These are phyloP conservation scores for Argyresthia albistria DNA, from an alignment of 2,888 invertebrate species.

Conservation along the genomic window DNA sequence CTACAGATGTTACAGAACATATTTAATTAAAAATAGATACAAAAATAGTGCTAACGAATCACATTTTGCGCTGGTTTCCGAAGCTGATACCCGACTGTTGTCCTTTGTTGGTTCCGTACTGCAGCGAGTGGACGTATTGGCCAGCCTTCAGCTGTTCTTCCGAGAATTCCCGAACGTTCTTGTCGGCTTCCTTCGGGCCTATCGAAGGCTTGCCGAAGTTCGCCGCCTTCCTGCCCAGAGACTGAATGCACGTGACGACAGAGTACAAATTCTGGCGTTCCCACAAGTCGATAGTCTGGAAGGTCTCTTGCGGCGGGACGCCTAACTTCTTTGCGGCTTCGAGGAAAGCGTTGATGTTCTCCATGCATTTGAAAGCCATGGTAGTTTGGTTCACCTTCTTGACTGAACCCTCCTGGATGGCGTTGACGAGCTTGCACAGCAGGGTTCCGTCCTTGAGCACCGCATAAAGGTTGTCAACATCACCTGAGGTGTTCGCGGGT, in stretches of 20 bases:
- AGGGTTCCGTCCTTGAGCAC: constrained; percentile 91
- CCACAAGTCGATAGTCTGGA: constrained; percentile 99
- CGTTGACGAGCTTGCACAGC: constrained; percentile 91
- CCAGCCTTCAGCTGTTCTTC: constrained; percentile 95
- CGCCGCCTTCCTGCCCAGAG: constrained; percentile 92
- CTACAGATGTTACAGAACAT: constrained; percentile 23
- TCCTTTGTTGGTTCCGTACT: constrained; percentile 98
- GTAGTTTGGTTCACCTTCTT: constrained; percentile 93
- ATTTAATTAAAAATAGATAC: constrained; percentile 34
- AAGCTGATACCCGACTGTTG: constrained; percentile 96
- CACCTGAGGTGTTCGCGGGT: constrained; percentile 86
- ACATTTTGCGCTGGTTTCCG: constrained; percentile 97
- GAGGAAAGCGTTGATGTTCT: constrained; percentile 96
- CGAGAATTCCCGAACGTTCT: constrained; percentile 92
- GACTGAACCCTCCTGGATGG: constrained; percentile 87
- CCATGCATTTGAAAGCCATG: constrained; percentile 99
- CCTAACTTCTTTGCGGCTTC: constrained; percentile 88
- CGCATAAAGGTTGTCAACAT: constrained; percentile 91
- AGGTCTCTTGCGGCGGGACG: constrained; percentile 93
- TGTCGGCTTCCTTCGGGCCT: constrained; percentile 96
- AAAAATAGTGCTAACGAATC: constrained; percentile 32
- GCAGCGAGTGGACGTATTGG: constrained; percentile 92
- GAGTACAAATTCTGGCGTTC: constrained; percentile 96
- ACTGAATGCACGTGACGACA: constrained; percentile 95
- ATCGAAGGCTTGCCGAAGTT: constrained; percentile 89